A percentile compares a stretch with the other conserved stretches of the same genome.
phyloP scores from a whole-genome alignment of 2,113 vertebrate species.

The Rynchops niger region DNA sequence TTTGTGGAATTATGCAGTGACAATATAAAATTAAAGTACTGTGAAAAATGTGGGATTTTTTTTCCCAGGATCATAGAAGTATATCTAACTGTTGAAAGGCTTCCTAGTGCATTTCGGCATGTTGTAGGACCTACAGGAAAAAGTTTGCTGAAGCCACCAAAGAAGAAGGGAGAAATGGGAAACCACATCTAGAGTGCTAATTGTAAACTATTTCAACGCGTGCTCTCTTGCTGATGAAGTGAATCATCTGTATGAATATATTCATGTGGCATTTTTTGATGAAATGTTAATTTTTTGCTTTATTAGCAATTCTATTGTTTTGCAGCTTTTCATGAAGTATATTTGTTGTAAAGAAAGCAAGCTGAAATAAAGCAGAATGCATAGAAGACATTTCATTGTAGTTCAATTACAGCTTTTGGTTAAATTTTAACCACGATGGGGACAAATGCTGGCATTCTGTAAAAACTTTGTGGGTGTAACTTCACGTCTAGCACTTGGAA shows the following conservation, averaged over 20 bases:
- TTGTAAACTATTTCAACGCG: conserved; percentile 48
- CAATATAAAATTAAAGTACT: background rate
- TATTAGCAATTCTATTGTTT: conserved; percentile 60
- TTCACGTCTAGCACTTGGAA: conserved; percentile 55
- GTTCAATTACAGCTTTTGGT: conserved; percentile 61
- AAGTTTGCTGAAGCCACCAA: conserved; percentile 46
- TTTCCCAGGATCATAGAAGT: background rate
- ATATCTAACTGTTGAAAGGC: conserved; percentile 14
- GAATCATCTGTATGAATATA: conserved; percentile 45
- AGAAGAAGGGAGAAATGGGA: conserved; percentile 26
- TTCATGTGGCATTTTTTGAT: conserved; percentile 64
- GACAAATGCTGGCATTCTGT: conserved; percentile 57
- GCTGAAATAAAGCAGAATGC: conserved; percentile 69
- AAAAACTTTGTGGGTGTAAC: conserved; percentile 56
- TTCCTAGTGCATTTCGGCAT: conserved; percentile 12
- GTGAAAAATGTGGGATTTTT: background rate
- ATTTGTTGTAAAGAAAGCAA: conserved; percentile 46
- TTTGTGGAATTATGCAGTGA: background rate
- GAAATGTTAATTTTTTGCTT: conserved; percentile 63
- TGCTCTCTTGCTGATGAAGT: conserved; percentile 56
- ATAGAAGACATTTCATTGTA: conserved; percentile 59
- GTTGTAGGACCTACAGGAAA: conserved; percentile 1
- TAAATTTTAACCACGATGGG: conserved; percentile 63
- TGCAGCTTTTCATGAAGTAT: conserved; percentile 47
- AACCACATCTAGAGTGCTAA: conserved; percentile 56